phyloP scores from a whole-genome alignment of 1,140 invertebrate genomes.

The Pseudomyrmex flavicornis region DNA sequence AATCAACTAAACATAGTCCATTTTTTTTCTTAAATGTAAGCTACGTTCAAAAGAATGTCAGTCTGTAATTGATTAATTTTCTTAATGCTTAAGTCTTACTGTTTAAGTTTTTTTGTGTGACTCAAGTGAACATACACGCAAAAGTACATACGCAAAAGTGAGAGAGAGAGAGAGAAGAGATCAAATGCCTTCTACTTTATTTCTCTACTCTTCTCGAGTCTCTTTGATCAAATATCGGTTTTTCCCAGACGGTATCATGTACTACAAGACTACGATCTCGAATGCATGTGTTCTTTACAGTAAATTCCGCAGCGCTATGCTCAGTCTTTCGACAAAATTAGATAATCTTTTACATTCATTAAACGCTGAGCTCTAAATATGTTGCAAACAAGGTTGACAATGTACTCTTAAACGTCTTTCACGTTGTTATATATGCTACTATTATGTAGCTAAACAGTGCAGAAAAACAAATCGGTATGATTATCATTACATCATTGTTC shows the following conservation, averaged over 20 bases:
- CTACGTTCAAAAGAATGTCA: no score
- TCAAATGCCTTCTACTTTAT: background rate
- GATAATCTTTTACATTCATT: background rate
- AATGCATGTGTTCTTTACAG: background rate
- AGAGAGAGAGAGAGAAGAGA: background rate
- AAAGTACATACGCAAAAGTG: background rate
- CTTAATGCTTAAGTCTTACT: no score
- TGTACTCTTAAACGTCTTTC: conserved; percentile 12
- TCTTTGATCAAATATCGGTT: no score
- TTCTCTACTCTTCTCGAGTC: background rate
- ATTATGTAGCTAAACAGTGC: conserved; percentile 29
- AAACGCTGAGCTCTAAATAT: conserved; percentile 23
- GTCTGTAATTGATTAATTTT: no score
- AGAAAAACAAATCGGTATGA: conserved; percentile 4
- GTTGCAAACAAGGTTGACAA: conserved; percentile 36
- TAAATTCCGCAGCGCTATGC: conserved; percentile 14
- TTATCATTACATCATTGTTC: conserved; percentile 20
- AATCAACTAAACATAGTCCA: no score
- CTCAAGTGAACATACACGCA: no score
- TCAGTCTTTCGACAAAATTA: conserved; percentile 6
- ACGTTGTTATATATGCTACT: background rate
- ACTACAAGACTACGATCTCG: background rate
- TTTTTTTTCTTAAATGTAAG: no score
- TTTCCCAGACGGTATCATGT: background rate
- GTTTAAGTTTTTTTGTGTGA: no score